Percentiles rank a stretch among this genome's conserved stretches.
phyloP scores from a whole-genome alignment of 2,888 invertebrate species.

The Spilarctia lutea region DNA sequence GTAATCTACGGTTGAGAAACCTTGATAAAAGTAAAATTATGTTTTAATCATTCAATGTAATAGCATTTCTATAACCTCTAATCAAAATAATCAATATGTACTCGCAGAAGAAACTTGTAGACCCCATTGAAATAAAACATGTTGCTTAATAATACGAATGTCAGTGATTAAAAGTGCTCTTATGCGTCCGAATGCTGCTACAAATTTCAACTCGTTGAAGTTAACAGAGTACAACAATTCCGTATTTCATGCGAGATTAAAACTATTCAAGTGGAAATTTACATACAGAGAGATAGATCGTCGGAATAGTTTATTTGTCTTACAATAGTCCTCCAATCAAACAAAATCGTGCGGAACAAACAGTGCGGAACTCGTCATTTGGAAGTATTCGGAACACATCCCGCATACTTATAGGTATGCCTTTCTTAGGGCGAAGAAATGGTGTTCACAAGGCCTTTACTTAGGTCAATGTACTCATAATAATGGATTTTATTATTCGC shows the following conservation, averaged over 20 bases:
- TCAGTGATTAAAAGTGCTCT: neutral
- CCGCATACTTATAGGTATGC: neutral
- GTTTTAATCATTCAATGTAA: neutral
- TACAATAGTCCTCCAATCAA: neutral
- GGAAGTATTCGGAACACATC: neutral
- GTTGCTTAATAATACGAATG: neutral
- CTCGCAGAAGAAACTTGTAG: neutral
- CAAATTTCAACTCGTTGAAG: neutral
- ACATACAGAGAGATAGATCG: neutral
- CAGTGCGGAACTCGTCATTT: neutral
- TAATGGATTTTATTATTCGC: neutral
- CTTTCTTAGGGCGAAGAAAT: neutral
- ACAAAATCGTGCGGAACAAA: neutral
- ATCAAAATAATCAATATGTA: neutral
- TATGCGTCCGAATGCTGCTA: neutral
- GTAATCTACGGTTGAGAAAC: neutral
- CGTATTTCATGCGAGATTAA: neutral
- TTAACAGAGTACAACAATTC: neutral
- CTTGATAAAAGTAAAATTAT: constrained; percentile 1
- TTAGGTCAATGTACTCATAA: neutral
- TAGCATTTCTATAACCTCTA: neutral
- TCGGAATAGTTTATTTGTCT: neutral
- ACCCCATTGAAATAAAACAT: neutral
- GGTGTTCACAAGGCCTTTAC: neutral
- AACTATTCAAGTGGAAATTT: neutral